phyloP scores from a whole-genome alignment of 2,888 invertebrate genomes.

The Nephrotoma flavescens region DNA sequence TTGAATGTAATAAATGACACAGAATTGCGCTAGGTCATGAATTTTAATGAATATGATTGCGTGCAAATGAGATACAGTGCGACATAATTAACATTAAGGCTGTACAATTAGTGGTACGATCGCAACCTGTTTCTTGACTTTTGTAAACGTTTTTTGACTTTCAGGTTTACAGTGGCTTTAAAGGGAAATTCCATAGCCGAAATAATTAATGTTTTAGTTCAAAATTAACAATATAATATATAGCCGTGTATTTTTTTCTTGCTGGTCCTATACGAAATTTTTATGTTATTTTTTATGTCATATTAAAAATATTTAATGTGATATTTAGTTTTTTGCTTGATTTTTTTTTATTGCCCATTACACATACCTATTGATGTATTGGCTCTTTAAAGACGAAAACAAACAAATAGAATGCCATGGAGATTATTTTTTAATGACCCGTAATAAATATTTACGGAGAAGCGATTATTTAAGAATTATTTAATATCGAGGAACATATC shows the following conservation, averaged over 20 bases:
- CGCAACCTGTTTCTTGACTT: no score
- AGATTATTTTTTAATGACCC: not conserved
- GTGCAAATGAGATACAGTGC: no score
- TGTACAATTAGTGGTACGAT: no score
- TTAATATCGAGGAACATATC: not conserved
- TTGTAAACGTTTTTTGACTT: no score
- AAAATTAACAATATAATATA: not conserved
- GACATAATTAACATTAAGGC: no score
- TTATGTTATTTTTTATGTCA: not conserved
- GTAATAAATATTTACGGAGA: not conserved
- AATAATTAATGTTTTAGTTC: not conserved
- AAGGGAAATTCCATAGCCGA: no score
- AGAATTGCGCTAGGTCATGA: no score
- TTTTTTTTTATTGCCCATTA: not conserved
- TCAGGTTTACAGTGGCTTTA: no score
- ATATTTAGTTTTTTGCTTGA: not conserved
- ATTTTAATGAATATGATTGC: no score
- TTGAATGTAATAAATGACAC: no score
- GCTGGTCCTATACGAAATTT: not conserved
- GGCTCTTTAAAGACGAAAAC: not conserved
- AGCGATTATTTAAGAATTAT: not conserved
- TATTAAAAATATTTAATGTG: not conserved
- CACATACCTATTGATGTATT: not conserved
- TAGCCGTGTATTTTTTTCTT: not conserved
- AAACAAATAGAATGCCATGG: not conserved